Evolutionary conservation across 2,888 invertebrate genomes (phyloP), one percentile per base, ranked within the genome.

Genomic region (Sarcophaga carnaria): DNA sequence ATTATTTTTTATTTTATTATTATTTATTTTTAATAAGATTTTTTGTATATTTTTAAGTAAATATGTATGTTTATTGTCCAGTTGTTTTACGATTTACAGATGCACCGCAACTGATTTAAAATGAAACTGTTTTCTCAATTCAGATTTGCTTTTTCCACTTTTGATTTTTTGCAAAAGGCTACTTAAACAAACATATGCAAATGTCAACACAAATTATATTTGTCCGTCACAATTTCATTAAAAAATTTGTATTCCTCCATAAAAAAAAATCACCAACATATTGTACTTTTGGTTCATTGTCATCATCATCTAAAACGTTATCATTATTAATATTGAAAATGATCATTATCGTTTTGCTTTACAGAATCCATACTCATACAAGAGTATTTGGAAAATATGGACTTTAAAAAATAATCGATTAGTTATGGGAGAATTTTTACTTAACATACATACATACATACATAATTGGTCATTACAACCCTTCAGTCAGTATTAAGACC

Each of bases 191-290:
- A 67, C 63, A 81, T 84, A 87, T 84, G 87, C 75, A 87, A 87
- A 81, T 79, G 66, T 78, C 78, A 81, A 63, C 81, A 80, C 63
- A 87, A 87, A 84, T 87, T 79, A 67, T 20, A 60, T 87, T 82
- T 84, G 76, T 84, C 82, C 79, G 84, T 72, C 87, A 82, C 84
- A 84, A 84, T 84, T 87, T 80, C 63, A 87, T 84, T 82, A 75
- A 80, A 86, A 82, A 37, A n/a, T 11, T 54, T 62, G 64, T 80
- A 59, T 70, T 64, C 63, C 67, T 77, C 37, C 25, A 63, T 74
- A 20, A n/a, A 64, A n/a, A 63, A 37, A 10, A 49, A 10, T 37
- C 49, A 70, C 54, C 47, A 70, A 17, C 10, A 49, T 54, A 59
- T 59, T 60, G 20, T 64, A 75, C 22, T 60, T 85, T 85, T 86